Evolutionary conservation across 2,888 invertebrate species (phyloP), one percentile per base, ranked within the genome.

Genomic region (Campoletis raptor): DNA sequence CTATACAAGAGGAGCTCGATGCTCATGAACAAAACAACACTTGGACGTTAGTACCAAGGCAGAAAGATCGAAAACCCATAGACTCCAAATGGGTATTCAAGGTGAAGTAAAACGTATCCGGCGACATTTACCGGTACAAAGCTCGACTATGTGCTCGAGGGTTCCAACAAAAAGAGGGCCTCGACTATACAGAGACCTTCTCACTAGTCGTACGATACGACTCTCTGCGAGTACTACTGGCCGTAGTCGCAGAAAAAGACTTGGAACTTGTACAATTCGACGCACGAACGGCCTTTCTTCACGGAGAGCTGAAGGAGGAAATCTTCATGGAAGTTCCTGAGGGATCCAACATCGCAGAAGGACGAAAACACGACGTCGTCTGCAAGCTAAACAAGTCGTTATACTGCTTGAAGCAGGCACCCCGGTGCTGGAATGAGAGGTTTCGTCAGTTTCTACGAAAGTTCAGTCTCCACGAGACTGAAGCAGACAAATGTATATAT

Each of bases 61-160:
- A n/a, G 0, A 15, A 30, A 21, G 67, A 77, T 10, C 3, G 21
- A 24, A 87, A 83, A 21, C 30, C 79, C 15, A 87, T 87, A 9
- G 83, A 83, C 10, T 88, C 78, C 3, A 87, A 77, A 42, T 90
- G 87, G 88, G 86, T 89, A 0, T 89, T 86, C 52, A 84, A 82
- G 18, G 15, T 88, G 3, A 84, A 79, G 40, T 57, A 67, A 24
- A 86, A 87, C 7, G 54, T 77, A 48, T 61, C 52, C 24, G 88
- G 88, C 2, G 57, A 64, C 21, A 15, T 6, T 6, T 42, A 10
- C 10, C 42, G 42, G 10, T 42, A 42, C 42, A 42, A 42, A 42
- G 42, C 42, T 42, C 42, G 42, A 10, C 42, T 42, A 9, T 42
- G 42, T 10, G 42, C 42, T 24, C 18, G 42, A 9, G 42, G 42